phyloP scores from a whole-genome alignment of 2,113 vertebrate species.

The Willisornis vidua region DNA sequence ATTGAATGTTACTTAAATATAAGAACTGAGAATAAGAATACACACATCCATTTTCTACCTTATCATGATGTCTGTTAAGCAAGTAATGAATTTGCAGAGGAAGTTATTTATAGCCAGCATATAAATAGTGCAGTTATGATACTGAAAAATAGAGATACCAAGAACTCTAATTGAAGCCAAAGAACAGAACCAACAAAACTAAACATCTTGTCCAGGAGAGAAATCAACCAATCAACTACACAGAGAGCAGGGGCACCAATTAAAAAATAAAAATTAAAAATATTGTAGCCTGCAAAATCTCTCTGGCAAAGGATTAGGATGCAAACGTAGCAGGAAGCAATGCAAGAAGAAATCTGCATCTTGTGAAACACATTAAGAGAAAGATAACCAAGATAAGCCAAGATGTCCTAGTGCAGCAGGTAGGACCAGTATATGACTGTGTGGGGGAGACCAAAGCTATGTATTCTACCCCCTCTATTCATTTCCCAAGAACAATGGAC shows the following conservation, averaged over 20 bases:
- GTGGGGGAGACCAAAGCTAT: no score
- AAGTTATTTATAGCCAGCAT: not conserved
- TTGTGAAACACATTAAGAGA: not conserved
- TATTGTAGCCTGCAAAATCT: not conserved
- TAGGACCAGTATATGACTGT: no score
- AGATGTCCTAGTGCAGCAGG: no score
- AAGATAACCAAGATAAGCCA: not conserved
- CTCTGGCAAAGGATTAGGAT: not conserved
- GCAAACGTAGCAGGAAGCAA: not conserved
- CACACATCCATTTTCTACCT: not conserved
- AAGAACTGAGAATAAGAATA: not conserved
- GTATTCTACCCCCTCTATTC: no score
- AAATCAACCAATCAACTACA: not conserved
- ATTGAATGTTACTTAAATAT: not conserved
- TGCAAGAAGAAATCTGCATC: not conserved
- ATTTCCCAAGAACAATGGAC: no score
- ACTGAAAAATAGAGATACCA: not conserved
- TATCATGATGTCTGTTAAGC: not conserved
- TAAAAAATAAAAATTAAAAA: not conserved
- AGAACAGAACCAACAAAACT: not conserved
- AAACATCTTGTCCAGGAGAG: not conserved
- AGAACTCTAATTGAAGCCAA: not conserved
- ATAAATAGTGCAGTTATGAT: not conserved
- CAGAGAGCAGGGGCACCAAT: fast-evolving
- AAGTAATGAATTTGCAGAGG: not conserved